These are phyloP conservation scores for Phyllopteryx taeniolatus DNA, from an alignment of 2,113 vertebrate genomes.

Conservation along the genomic window DNA sequence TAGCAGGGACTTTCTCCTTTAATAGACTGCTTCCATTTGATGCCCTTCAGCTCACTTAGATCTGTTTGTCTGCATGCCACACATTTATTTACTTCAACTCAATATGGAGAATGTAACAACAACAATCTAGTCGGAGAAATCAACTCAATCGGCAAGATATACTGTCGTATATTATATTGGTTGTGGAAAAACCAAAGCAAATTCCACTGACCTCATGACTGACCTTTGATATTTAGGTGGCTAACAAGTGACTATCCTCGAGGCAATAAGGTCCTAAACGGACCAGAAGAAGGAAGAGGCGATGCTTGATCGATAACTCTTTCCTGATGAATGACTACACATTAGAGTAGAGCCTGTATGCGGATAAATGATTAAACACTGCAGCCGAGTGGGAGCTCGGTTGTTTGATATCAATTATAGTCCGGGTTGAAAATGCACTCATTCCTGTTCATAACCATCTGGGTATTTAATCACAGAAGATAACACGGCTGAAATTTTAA, in stretches of 20 bases:
- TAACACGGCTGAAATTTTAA: conserved; percentile 34
- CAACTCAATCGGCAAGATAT: background rate
- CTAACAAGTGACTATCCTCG: conserved; percentile 35
- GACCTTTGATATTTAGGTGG: conserved; percentile 44
- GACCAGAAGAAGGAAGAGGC: conserved; percentile 39
- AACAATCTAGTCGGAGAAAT: background rate
- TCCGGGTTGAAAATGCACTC: conserved; percentile 37
- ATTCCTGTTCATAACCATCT: conserved; percentile 46
- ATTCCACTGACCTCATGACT: conserved; percentile 18
- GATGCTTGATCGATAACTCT: conserved; percentile 42
- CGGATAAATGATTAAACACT: conserved; percentile 54
- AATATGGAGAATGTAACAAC: background rate
- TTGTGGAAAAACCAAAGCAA: background rate
- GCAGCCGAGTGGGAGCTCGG: conserved; percentile 30
- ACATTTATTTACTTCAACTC: background rate
- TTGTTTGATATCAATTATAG: conserved; percentile 65
- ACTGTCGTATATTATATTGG: background rate
- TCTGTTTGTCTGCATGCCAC: background rate
- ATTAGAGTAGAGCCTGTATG: conserved; percentile 31
- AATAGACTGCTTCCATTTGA: background rate
- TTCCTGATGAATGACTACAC: conserved; percentile 48
- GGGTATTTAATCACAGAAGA: conserved; percentile 49
- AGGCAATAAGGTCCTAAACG: conserved; percentile 34
- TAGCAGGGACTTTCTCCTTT: conserved; percentile 15
- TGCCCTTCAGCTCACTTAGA: background rate